Base-by-base conservation (phyloP, 2,113 vertebrate species). In the Plecturocebus donacophilus region DNA sequence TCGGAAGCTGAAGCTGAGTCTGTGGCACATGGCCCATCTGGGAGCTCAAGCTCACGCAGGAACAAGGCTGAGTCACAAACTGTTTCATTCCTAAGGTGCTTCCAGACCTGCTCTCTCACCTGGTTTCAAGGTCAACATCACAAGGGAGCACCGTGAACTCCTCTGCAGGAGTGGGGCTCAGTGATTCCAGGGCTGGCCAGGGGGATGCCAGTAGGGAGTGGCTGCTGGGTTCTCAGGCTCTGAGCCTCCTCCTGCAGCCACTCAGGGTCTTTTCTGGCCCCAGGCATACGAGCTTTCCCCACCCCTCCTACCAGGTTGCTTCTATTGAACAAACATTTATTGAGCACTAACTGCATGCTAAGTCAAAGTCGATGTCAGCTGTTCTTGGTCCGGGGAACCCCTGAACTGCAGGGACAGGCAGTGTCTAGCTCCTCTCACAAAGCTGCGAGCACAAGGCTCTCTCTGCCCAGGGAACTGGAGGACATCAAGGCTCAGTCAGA, bases 131-230 rank as follows among this genome's bases (percentile, higher is more conserved):
- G 40, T 32, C 66, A 9, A 27, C 32, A n/a, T 40, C 71, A 1
- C 0, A 0, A 17, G 52, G 70, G 42, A 47, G 58, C 8, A n/a
- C 52, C 16, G 6, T 73, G 58, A 8, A 12, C 2, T 42, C 35
- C 25, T 45, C 0, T 6, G 38, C 19, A 13, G 76, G 58, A 82
- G 19, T 0, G 12, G 45, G 56, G 14, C 12, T 3, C 27, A 6
- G 45, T 0, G 1, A 38, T 23, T 35, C 3, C 9, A 14, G 0
- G 0, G 38, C 68, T 30, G 38, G 68, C 17, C 25, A 6, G 4
- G 85, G 61, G 42, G 27, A 13, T 17, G 1, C n/a, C n/a, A 38
- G 66, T 23, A 32, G 14, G 5, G 17, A 11, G 75, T 8, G 17
- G 38, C 61, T 8, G 6, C 85, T 68, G 23, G 40, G 9, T 47